Evolutionary conservation across 2,113 vertebrate genomes (phyloP), one percentile per base, ranked within the genome.

Genomic region (Acrocephalus arundinaceus): DNA sequence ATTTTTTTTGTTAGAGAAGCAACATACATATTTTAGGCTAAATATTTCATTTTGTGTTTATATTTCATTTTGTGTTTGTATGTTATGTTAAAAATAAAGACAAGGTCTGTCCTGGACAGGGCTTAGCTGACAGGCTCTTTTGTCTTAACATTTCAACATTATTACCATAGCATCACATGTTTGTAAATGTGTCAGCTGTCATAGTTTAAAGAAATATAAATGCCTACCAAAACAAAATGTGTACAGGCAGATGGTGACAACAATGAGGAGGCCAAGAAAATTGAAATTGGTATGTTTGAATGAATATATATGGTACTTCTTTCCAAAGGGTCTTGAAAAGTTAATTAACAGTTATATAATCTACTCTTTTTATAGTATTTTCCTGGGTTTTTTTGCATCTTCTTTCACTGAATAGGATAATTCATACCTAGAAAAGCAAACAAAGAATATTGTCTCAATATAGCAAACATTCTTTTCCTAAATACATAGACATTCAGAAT

Each of bases 121-220:
- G 16, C 19, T 89, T 43, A 49, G 48, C 37, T 82, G 24, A 65
- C 43, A 93, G 23, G 21, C 10, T 90, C 27, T 89, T 91, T 45
- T 57, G 37, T 48, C 46, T 82, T 82, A 71, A 85, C 10, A 14
- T 89, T 66, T 85, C 87, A 91, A 43, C 20, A 20, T 72, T 63
- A 63, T 52, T 58, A 15, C 20, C 13, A 43, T 33, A 61, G 61
- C 2, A 21, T 18, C n/a, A 48, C 15, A 21, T 35, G 17, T 81
- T 67, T 81, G 18, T 43, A 31, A 54, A 80, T 72, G 15, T 63
- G 48, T 72, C 57, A 83, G 67, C 70, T 81, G 21, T 24, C 46
- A 85, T 59, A 90, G 55, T 81, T 75, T 51, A 89, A 93, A 92
- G 35, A 59, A 94, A 89, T 75, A 63, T 48, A 76, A 90, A 62